These are phyloP conservation scores for Lumbricus terrestris DNA, from an alignment of 2,888 invertebrate genomes.

Conservation along the genomic window DNA sequence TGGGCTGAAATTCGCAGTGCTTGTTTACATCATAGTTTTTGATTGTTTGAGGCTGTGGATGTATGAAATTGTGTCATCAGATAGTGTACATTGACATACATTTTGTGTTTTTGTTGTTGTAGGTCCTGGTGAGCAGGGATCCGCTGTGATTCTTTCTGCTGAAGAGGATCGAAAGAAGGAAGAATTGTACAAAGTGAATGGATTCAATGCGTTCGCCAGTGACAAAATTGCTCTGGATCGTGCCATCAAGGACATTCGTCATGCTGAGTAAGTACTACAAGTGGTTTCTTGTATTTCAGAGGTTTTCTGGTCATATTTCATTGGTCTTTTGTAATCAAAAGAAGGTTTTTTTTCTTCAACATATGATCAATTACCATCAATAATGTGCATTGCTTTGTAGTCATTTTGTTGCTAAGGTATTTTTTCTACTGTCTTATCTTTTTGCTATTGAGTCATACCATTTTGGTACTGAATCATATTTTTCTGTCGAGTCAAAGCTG, in stretches of 20 bases:
- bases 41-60: background rate
- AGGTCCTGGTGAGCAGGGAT: constrained; percentile 60
- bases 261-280: constrained; percentile 59
- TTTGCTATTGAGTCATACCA: no score
- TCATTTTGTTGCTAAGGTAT: no score
- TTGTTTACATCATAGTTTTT: no score
- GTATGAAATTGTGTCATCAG: background rate
- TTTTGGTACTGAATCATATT: no score
- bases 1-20: no score
- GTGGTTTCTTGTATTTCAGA: background rate
- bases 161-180: constrained; percentile 68
- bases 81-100: background rate
- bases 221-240: constrained; percentile 88
- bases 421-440: no score
- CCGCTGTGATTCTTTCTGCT: constrained; percentile 65
- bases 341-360: no score
- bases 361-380: no score
- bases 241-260: constrained; percentile 67
- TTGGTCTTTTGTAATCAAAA: no score
- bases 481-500: no score
- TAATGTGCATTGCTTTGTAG: no score
- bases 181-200: constrained; percentile 78
- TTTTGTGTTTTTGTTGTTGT: background rate
- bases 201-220: constrained; percentile 88
- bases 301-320: no score